These are phyloP conservation scores for Acipenser transmontanus DNA, from an alignment of 2,797 vertebrate genomes.

Conservation along the genomic window DNA sequence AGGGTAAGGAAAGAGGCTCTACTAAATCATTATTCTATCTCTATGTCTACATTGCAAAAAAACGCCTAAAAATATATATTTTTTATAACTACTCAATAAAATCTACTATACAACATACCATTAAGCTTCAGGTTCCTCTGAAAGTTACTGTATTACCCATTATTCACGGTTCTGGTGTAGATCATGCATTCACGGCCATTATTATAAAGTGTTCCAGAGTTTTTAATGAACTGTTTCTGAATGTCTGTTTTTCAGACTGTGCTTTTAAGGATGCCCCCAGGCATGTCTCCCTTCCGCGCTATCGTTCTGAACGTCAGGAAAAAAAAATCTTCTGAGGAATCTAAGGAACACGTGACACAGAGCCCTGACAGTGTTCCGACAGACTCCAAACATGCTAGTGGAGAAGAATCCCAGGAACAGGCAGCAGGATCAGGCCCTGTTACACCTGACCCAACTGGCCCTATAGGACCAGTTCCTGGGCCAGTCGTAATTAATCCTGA, in stretches of 20 bases:
- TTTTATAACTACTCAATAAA: no score
- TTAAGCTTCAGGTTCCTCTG: no score
- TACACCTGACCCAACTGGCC: not conserved
- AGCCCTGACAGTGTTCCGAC: not conserved
- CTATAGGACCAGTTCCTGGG: not conserved
- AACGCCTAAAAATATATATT: no score
- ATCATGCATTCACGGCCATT: not conserved
- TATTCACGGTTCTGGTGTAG: not conserved
- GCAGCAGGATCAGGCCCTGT: not conserved
- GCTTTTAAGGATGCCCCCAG: no score
- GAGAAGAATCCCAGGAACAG: not conserved
- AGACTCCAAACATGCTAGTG: constrained; percentile 6
- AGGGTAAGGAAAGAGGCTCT: not conserved
- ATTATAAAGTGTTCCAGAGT: not conserved
- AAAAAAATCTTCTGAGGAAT: constrained; percentile 57
- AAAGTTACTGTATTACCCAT: no score
- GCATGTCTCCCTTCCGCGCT: not conserved
- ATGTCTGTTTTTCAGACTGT: no score
- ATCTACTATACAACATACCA: no score
- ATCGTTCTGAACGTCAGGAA: constrained; percentile 20
- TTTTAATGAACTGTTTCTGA: no score
- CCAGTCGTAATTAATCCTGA: not conserved
- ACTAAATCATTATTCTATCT: not conserved
- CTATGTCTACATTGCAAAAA: not conserved
- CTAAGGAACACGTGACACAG: constrained; percentile 39